phyloP scores from a whole-genome alignment of 2,113 vertebrate genomes.

The Malurus elegans region DNA sequence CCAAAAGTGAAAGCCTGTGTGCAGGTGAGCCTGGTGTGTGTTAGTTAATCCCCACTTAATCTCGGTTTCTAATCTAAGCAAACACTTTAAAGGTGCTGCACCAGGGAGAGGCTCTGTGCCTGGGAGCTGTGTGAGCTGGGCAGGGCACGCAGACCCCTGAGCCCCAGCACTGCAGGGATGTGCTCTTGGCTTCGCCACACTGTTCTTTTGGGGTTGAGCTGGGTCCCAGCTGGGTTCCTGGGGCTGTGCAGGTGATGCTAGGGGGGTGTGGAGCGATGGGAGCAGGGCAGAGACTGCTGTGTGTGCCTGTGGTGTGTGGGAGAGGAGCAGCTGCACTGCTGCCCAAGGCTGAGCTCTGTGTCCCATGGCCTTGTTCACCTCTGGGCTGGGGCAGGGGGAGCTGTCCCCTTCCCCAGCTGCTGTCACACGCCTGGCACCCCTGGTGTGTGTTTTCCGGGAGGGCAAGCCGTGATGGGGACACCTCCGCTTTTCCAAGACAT shows the following conservation, averaged over 20 bases:
- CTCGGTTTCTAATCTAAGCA: conserved; percentile 11
- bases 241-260: not conserved
- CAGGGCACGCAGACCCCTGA: not conserved
- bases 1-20: conserved; percentile 18
- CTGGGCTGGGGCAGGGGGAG: not conserved
- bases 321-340: not conserved
- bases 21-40: not conserved
- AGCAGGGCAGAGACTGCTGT: not conserved
- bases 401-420: not conserved
- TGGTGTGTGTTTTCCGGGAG: not conserved
- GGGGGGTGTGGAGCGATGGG: not conserved
- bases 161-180: not conserved
- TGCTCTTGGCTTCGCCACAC: not conserved
- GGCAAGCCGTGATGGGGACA: fast-evolving
- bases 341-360: not conserved
- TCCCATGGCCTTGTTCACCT: not conserved
- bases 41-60: conserved; percentile 28
- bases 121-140: not conserved
- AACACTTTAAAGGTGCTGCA: not conserved
- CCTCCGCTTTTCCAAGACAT: not conserved
- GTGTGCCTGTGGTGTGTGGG: fast-evolving
- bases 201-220: not conserved
- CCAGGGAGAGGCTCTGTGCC: fast-evolving
- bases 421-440: not conserved
- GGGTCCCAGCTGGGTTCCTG: not conserved